Evolutionary conservation across 1,140 invertebrate species (phyloP), one percentile per base, ranked within the genome.

Genomic region (Aethina tumida): DNA sequence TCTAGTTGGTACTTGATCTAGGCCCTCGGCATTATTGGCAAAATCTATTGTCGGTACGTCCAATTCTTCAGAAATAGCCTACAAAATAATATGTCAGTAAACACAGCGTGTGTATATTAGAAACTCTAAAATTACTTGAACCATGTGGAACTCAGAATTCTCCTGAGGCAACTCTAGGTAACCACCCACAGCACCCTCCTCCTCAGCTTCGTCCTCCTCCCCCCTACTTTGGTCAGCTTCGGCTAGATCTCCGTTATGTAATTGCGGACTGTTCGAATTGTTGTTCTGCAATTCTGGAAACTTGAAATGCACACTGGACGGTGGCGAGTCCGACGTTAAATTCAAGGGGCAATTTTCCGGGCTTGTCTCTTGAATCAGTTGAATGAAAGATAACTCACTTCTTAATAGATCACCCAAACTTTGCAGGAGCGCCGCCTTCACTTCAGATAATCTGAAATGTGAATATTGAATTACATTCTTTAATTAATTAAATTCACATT

Each of bases 121-220:
- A 39, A 15, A 30, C 15, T 16, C 4, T 30, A n/a, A n/a, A 5
- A 19, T 39, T 47, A 53, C 47, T 42, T 47, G 43, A 10, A 31
- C 41, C 7, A 35, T 15, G 30, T 28, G 39, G 12, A 38, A 20
- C 30, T 28, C 15, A 9, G 40, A 17, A 20, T 39, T 22, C 6
- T 45, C 50, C 10, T 38, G 35, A 3, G 22, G 32, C 13, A 22
- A 18, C 6, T 55, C 52, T 19, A 49, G 40, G 9, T 52, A 29
- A 26, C 43, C 60, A n/a, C 60, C 60, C 3, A 62, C 56, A 4
- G 60, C 60, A 3, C 60, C 60, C 37, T 61, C 60, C 29, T 60
- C 53, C 13, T 51, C 52, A 12, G 39, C 31, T 13, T 48, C 52
- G 16, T 49, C 56, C 18, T 53, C 52, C 15, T 50, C 52, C 2